Conservation (phyloP, 2,888 invertebrate genomes). For the Ametastegia equiseti region DNA sequence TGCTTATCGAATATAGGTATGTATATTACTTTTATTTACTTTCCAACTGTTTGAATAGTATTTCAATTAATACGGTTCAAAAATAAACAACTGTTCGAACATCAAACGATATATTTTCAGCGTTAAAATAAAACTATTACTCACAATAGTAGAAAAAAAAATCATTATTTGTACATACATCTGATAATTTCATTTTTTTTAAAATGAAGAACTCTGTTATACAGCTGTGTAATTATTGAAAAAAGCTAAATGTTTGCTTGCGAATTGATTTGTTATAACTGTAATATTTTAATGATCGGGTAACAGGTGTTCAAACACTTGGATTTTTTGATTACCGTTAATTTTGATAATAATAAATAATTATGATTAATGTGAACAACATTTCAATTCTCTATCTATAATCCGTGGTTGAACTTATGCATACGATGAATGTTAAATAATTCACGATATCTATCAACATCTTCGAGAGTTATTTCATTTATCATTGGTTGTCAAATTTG, state of each 20-base stretch:
- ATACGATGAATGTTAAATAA: slow-evolving; percentile 5
- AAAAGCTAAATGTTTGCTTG: background rate
- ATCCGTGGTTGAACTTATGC: background rate
- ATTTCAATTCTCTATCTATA: slow-evolving; percentile 50
- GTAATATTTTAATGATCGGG: background rate
- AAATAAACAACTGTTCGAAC: background rate
- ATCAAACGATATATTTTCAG: background rate
- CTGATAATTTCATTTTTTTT: slow-evolving; percentile 3
- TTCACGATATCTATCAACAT: slow-evolving; percentile 24
- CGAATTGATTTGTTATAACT: background rate
- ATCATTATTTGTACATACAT: background rate
- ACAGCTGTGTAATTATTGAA: background rate
- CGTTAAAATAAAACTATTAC: too few relatives aligned
- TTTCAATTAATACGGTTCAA: background rate
- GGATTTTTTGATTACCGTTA: background rate
- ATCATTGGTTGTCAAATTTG: background rate
- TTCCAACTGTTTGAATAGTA: slow-evolving; percentile 59
- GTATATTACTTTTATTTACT: slow-evolving; percentile 54
- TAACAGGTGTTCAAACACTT: slow-evolving; percentile 2
- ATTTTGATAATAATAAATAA: slow-evolving; percentile 54
- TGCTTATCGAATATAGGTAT: background rate
- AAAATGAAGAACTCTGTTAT: background rate
- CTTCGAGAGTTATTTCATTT: slow-evolving; percentile 2
- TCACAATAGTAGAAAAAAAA: background rate
- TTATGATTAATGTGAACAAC: slow-evolving; percentile 55